Evolutionary conservation across 2,113 vertebrate genomes (phyloP).

Genomic region (Taurulus bubalis): DNA sequence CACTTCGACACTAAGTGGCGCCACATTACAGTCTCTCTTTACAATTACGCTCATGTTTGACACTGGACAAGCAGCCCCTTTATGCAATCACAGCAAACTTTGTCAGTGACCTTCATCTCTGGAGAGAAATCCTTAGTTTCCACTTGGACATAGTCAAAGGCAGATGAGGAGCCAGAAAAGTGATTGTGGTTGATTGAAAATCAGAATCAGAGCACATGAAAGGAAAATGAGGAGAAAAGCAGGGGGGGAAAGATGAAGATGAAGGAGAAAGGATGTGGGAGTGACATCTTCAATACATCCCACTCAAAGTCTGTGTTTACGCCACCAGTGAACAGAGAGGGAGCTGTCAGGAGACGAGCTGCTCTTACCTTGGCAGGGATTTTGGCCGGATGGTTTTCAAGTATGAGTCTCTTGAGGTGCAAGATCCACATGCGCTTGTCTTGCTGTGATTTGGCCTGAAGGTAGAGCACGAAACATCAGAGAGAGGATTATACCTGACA

Average conservation of each 20-base stretch:
- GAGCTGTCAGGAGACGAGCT: constrained; percentile 11
- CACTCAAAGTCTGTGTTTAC: constrained; percentile 37
- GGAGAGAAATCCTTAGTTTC: constrained; percentile 28
- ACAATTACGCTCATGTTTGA: background rate
- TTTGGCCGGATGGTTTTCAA: constrained; percentile 98
- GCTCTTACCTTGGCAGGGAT: constrained; percentile 95
- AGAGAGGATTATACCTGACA: constrained; percentile 49
- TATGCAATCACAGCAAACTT: constrained; percentile 13
- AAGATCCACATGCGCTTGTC: constrained; percentile 98
- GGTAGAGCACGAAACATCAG: constrained; percentile 52
- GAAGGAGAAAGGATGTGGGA: constrained; percentile 9
- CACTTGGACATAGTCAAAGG: background rate
- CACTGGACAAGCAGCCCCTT: constrained; percentile 9
- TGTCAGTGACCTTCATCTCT: constrained; percentile 17
- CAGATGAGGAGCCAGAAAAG: constrained; percentile 18
- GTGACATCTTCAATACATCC: constrained; percentile 36
- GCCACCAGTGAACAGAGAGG: background rate
- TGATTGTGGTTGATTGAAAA: constrained; percentile 18
- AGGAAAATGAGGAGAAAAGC: background rate
- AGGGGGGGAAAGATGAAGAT: constrained; percentile 10
- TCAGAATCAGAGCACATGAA: background rate
- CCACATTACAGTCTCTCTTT: constrained; percentile 17
- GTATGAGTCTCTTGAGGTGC: constrained; percentile 96
- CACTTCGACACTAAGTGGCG: constrained; percentile 79
- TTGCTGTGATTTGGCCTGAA: constrained; percentile 94